Conservation (phyloP, 2,113 vertebrate species). For the Podiceps cristatus region DNA sequence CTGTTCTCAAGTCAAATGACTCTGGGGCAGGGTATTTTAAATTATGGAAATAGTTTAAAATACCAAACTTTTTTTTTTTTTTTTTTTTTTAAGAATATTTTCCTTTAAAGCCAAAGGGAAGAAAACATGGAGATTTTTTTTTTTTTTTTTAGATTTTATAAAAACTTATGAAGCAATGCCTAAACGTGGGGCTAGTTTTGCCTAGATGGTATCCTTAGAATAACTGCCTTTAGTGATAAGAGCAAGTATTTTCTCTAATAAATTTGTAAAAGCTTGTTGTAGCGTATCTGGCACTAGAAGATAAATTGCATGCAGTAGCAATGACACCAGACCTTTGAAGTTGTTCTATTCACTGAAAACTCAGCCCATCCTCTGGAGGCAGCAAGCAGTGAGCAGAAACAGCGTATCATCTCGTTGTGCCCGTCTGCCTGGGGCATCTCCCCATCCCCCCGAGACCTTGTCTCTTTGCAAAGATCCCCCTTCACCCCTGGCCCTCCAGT, state of each 20-base stretch:
- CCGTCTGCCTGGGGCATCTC: not conserved
- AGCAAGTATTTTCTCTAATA: not conserved
- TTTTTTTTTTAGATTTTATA: not conserved
- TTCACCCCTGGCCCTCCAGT: too few species aligned
- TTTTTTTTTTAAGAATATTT: not conserved
- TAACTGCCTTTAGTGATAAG: not conserved
- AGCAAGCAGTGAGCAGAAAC: not conserved
- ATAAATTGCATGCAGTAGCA: not conserved
- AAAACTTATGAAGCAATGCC: not conserved
- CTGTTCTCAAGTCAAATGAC: not conserved
- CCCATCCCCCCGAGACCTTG: too few species aligned
- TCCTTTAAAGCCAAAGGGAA: not conserved
- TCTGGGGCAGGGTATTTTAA: not conserved
- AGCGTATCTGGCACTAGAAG: not conserved
- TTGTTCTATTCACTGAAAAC: not conserved
- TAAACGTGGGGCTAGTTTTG: not conserved
- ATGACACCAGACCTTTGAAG: not conserved
- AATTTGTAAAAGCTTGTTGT: not conserved
- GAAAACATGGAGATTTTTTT: not conserved
- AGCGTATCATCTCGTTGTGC: fast-evolving
- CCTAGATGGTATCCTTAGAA: not conserved
- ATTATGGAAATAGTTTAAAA: not conserved
- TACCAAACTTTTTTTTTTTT: not conserved
- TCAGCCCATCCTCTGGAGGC: not conserved
- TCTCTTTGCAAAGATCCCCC: not conserved